Base-by-base conservation (phyloP, 2,797 vertebrate genomes). In the Girardinus metallicus region DNA sequence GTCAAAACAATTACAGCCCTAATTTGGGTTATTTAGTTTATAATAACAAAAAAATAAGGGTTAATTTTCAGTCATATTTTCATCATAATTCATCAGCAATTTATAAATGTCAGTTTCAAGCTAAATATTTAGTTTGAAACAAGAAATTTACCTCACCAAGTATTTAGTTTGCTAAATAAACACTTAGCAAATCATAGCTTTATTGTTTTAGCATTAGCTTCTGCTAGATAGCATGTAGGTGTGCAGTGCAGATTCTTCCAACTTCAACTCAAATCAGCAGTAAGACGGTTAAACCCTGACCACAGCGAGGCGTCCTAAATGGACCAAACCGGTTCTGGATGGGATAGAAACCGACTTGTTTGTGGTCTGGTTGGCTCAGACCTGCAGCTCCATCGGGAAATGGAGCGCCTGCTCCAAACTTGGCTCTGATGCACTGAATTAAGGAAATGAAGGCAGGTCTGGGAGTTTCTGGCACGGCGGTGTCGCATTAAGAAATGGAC, bases 401-500 rank as follows among this genome's bases (percentile, higher is more conserved):
- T 84, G 78, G 44, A 80, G 74, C n/a, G 75, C 68, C 73, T 6
- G 73, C 5, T 75, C 44, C 60, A 83, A 80, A 72, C 77, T 64
- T 88, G 88, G 88, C 83, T 0, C 2, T 0, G 71, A 26, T 57
- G 57, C 74, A 41, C 62, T 41, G 68, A 82, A 83, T 87, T 29
- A 80, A 83, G 76, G 82, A 84, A 86, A 84, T 89, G 83, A 80
- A 86, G 2, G 62, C 41, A 0, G 11, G 23, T 60, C 83, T 75
- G 43, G 68, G 73, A 81, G 73, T 13, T 53, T 21, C 82, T 93
- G 89, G 88, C 90, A 82, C 12, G 72, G 51, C 5, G 81, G 47
- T 13, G 74, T 74, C 73, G 83, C 88, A 88, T 89, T 89, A 88
- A 76, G 83, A 83, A 80, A 89, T 87, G 85, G 87, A 90, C 82